A percentile compares a stretch with the other conserved stretches of the same genome.
phyloP scores from a whole-genome alignment of 1,140 invertebrate species.

The Pectinophora gossypiella region DNA sequence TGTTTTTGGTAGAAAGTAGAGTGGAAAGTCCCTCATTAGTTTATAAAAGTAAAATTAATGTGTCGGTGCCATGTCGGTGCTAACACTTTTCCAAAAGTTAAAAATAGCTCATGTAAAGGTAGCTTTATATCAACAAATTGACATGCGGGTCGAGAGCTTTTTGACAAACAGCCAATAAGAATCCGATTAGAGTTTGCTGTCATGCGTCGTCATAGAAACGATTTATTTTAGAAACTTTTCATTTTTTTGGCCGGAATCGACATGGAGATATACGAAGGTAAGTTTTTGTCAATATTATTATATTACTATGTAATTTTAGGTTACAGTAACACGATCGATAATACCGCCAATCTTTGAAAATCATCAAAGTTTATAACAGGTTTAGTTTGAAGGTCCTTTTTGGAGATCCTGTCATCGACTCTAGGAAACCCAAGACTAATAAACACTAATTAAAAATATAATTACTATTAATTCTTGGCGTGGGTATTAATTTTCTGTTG shows the following conservation, averaged over 20 bases:
- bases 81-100: too few relatives aligned
- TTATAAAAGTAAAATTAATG: too few relatives aligned
- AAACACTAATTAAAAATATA: too few relatives aligned
- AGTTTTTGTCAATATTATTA: constrained; percentile 41
- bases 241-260: constrained; percentile 62
- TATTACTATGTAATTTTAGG: not conserved
- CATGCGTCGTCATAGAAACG: constrained; percentile 75
- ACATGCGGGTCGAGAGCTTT: not conserved
- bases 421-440: too few relatives aligned
- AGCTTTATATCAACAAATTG: not conserved
- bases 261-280: constrained; percentile 67
- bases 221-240: constrained; percentile 62
- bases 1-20: too few relatives aligned
- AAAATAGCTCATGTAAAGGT: not conserved
- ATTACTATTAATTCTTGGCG: too few relatives aligned
- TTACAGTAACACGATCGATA: not conserved
- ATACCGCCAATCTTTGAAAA: constrained; percentile 4
- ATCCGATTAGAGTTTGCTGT: constrained; percentile 47
- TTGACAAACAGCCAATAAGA: constrained; percentile 31
- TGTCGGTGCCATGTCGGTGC: too few relatives aligned
- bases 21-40: too few relatives aligned
- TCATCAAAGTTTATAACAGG: constrained; percentile 27
- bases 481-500: too few relatives aligned
- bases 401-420: constrained; percentile 21
- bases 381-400: constrained; percentile 34